Percentiles rank a stretch among this genome's conserved stretches.
Evolutionary conservation across 2,888 invertebrate species (phyloP).

Genomic region (Brassicogethes aeneus): DNA sequence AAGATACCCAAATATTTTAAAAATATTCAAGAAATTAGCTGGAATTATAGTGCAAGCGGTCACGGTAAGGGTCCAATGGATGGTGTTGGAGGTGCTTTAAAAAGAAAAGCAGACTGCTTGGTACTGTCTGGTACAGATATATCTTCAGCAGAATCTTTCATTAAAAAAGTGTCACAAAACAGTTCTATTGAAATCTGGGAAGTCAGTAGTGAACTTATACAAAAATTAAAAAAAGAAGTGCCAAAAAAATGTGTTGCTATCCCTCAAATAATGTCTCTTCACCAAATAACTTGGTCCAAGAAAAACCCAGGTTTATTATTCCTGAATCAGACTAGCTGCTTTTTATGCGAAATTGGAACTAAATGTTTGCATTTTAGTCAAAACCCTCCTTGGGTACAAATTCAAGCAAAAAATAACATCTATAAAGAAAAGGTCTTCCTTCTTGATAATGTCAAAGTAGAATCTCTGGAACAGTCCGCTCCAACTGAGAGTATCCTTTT

Average conservation of each 20-base stretch:
- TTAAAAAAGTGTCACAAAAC: conserved; percentile 1
- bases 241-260: conserved; percentile 1
- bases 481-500: not conserved
- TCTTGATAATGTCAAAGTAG: not conserved
- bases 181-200: conserved; percentile 3
- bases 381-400: not conserved
- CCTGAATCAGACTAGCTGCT: conserved; percentile 6
- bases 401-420: not conserved
- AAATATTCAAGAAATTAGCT: conserved; percentile 3
- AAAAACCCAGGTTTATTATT: conserved; percentile 8
- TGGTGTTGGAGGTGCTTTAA: conserved; percentile 9
- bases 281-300: conserved; percentile 7
- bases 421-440: not conserved
- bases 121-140: conserved; percentile 7
- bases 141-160: conserved; percentile 2
- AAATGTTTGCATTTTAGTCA: conserved; percentile 1
- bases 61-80: conserved; percentile 11
- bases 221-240: conserved; percentile 5
- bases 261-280: conserved; percentile 5
- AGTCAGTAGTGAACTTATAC: conserved; percentile 2
- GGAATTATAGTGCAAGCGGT: conserved; percentile 5
- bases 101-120: conserved; percentile 8
- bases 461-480: not conserved
- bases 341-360: conserved; percentile 4
- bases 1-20: conserved; percentile 4